Conservation (phyloP, 2,888 invertebrate genomes). For the Spatulosminthurus flaviceps region DNA sequence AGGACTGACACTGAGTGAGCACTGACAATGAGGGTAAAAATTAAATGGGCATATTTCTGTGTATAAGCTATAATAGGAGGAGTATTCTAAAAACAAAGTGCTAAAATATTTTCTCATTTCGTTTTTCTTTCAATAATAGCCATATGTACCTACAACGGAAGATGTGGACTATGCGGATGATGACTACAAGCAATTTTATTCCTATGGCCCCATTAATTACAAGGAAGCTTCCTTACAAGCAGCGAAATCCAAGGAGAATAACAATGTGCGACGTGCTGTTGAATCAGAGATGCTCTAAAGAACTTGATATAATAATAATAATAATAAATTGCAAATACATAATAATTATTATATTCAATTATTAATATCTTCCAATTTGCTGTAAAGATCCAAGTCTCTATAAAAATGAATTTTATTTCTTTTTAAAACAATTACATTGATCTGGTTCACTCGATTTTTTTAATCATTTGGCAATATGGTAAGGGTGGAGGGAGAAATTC, state of each 20-base stretch:
- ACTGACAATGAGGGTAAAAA: neutral
- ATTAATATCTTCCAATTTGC: neutral
- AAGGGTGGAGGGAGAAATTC: no score
- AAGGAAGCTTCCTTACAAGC: conserved; percentile 87
- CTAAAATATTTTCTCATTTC: no score
- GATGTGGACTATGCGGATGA: conserved; percentile 91
- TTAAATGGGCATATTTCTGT: no score
- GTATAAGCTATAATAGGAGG: no score
- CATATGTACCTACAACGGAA: conserved; percentile 55
- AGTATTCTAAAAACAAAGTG: no score
- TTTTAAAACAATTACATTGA: no score
- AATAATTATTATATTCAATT: neutral
- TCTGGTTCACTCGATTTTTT: no score
- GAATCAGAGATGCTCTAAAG: conserved; percentile 44
- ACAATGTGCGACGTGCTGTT: conserved; percentile 43
- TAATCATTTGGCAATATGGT: no score
- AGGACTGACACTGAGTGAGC: no score
- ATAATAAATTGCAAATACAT: neutral
- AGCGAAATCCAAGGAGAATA: conserved; percentile 65
- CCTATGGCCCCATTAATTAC: conserved; percentile 91
- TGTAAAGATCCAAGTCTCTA: neutral
- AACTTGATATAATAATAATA: no score
- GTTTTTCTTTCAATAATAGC: conserved; percentile 16
- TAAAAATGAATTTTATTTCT: neutral
- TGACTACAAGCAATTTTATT: conserved; percentile 75